Evolutionary conservation across 2,888 invertebrate species (phyloP).

Genomic region (Nipponacmea schrenckii): DNA sequence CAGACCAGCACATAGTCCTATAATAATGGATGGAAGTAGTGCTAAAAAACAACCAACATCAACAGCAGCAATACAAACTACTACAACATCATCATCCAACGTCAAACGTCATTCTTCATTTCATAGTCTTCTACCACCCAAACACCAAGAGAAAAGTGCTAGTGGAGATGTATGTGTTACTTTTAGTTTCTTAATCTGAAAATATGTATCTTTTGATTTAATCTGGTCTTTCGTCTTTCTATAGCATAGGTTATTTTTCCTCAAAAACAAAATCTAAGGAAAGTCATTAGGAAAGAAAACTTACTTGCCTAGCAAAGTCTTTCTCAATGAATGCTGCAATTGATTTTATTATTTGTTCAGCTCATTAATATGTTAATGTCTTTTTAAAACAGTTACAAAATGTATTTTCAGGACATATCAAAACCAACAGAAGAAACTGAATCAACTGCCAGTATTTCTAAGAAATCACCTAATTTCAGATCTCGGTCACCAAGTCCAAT

Average conservation of each 20-base stretch:
- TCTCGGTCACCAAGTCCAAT: background rate
- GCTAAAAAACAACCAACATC: slow-evolving; percentile 21
- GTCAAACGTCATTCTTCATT: slow-evolving; percentile 57
- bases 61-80: background rate
- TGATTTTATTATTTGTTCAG: no score
- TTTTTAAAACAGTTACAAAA: no score
- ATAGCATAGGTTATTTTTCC: no score
- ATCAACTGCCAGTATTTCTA: background rate
- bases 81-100: slow-evolving; percentile 34
- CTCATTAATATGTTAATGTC: no score
- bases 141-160: slow-evolving; percentile 41
- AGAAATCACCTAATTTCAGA: background rate
- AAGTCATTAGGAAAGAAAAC: no score
- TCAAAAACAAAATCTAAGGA: no score
- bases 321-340: no score
- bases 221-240: no score
- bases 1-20: slow-evolving; percentile 47
- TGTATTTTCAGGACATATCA: background rate
- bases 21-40: slow-evolving; percentile 45
- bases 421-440: slow-evolving; percentile 1
- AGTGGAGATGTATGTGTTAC: background rate
- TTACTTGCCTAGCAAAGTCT: no score
- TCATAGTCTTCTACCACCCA: slow-evolving; percentile 52
- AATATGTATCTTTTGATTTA: no score
- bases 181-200: no score